Evolutionary conservation across 2,113 vertebrate genomes (phyloP).

Genomic region (Erythrocebus patas): DNA sequence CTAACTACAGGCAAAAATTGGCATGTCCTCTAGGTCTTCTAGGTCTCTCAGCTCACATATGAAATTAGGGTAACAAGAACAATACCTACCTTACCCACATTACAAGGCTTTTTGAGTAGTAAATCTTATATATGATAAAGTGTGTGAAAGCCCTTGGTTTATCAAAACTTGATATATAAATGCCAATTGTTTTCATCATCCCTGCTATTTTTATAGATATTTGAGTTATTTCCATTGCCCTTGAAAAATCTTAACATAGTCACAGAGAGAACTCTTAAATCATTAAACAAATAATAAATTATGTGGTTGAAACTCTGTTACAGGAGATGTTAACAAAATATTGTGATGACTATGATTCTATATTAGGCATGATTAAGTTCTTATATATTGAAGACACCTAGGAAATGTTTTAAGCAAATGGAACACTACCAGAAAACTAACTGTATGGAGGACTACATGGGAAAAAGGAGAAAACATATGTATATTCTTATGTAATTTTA

Average conservation of each 20-base stretch:
- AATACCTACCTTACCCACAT: neutral
- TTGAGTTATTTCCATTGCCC: neutral
- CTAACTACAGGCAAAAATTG: neutral
- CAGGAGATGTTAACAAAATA: neutral
- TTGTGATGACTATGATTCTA: neutral
- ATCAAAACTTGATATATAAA: neutral
- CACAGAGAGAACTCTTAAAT: neutral
- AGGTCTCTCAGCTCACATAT: neutral
- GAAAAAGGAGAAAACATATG: neutral
- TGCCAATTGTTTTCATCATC: neutral
- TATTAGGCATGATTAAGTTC: neutral
- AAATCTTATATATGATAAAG: neutral
- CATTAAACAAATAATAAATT: neutral
- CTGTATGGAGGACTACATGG: neutral
- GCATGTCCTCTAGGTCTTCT: neutral
- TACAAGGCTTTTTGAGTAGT: neutral
- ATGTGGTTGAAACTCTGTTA: neutral
- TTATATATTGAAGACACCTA: neutral
- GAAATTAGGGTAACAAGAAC: neutral
- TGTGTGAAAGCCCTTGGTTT: neutral
- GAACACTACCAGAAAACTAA: neutral
- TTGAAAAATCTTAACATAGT: neutral
- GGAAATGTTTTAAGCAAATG: neutral
- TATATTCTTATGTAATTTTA: neutral
- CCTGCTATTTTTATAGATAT: neutral